These are phyloP conservation scores for Congeria kusceri DNA, from an alignment of 2,888 invertebrate genomes.

Conservation along the genomic window DNA sequence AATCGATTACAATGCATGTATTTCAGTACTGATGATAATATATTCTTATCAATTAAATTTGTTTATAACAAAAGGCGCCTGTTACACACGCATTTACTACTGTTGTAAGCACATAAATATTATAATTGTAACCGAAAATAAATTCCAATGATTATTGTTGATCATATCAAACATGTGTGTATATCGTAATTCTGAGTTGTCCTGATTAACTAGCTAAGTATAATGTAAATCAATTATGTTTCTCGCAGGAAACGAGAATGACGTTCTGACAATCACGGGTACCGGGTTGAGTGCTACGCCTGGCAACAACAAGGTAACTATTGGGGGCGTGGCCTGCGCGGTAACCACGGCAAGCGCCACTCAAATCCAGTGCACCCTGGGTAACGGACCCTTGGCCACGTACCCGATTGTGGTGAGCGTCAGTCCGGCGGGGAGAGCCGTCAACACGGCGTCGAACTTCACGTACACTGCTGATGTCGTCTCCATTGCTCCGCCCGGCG, in stretches of 20 bases:
- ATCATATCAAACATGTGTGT: no score
- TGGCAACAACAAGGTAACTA: constrained; percentile 65
- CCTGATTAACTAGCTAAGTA: no score
- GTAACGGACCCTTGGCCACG: constrained; percentile 65
- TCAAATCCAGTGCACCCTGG: constrained; percentile 68
- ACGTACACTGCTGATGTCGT: constrained; percentile 54
- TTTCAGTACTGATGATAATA: no score
- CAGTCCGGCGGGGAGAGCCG: constrained; percentile 55
- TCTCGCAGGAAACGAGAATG: constrained; percentile 12
- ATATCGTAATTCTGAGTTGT: no score
- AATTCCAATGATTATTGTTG: no score
- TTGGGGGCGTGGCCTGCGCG: constrained; percentile 73
- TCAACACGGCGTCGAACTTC: constrained; percentile 37
- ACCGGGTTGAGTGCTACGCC: constrained; percentile 67
- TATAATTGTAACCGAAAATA: no score
- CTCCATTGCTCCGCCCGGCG: constrained; percentile 49
- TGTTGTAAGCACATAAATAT: no score
- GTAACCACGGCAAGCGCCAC: constrained; percentile 66
- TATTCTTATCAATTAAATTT: no score
- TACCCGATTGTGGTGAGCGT: constrained; percentile 61
- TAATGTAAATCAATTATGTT: background rate
- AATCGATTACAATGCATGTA: no score
- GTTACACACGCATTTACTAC: no score
- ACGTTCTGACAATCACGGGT: constrained; percentile 69
- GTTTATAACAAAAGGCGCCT: no score